Percentiles rank a stretch among this genome's conserved stretches.
Conservation (phyloP, 2,113 vertebrate genomes). For the Lagenorhynchus albirostris region DNA sequence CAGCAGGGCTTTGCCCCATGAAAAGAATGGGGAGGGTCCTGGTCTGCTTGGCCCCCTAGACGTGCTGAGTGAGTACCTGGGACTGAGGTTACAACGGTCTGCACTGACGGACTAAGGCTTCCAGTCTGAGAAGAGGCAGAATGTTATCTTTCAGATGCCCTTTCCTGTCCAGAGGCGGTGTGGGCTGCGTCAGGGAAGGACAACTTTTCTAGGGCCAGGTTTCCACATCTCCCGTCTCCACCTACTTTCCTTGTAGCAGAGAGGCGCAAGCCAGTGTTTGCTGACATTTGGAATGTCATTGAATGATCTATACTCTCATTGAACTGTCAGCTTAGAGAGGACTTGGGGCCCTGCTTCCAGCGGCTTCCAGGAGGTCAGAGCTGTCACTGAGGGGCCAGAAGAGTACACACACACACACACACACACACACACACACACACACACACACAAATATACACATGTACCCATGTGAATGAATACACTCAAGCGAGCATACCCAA, state of each 20-base stretch:
- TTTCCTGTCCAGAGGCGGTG: neutral
- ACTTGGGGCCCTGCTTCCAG: slow-evolving; percentile 70
- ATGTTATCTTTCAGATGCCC: neutral
- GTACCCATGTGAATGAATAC: neutral
- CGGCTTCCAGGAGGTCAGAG: slow-evolving; percentile 16
- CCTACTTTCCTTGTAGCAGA: slow-evolving; percentile 69
- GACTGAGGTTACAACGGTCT: neutral
- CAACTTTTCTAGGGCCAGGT: neutral
- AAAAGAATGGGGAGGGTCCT: neutral
- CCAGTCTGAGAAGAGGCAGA: neutral
- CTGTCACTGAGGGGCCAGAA: neutral
- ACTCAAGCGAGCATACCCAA: neutral
- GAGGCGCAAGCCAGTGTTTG: slow-evolving; percentile 67
- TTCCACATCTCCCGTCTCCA: neutral
- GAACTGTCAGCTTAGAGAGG: slow-evolving; percentile 79
- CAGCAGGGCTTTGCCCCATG: neutral
- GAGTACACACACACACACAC: neutral
- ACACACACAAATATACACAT: neutral
- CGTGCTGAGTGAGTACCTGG: neutral
- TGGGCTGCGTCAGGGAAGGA: neutral
- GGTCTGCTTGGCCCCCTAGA: neutral
- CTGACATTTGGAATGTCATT: slow-evolving; percentile 83
- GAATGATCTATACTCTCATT: slow-evolving; percentile 78
- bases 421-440: neutral
- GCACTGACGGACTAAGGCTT: neutral